Conservation (phyloP, 1,140 invertebrate species). For the Oncopeltus fasciatus region DNA sequence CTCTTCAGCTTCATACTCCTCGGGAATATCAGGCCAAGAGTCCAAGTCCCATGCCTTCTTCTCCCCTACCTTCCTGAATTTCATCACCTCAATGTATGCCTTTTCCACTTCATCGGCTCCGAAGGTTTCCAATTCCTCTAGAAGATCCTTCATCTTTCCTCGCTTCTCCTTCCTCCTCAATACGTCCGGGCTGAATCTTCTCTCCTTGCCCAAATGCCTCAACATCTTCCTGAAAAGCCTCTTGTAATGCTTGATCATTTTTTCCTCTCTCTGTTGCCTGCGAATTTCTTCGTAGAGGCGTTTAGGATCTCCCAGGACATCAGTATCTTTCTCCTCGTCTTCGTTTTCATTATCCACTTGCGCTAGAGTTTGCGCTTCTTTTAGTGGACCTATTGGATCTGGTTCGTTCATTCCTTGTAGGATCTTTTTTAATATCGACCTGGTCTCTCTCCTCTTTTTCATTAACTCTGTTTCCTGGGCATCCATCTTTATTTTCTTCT, state of each 20-base stretch:
- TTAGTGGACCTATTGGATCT: not conserved
- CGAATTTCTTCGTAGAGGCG: not conserved
- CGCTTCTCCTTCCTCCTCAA: not conserved
- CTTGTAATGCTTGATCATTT: not conserved
- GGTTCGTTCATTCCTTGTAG: not conserved
- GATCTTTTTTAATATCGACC: not conserved
- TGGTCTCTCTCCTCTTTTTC: not conserved
- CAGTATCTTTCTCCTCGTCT: no score
- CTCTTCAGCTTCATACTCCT: not conserved
- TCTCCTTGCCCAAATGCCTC: not conserved
- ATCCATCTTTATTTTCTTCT: not conserved
- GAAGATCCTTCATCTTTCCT: not conserved
- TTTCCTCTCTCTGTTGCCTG: not conserved
- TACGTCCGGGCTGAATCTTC: not conserved
- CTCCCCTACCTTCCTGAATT: not conserved
- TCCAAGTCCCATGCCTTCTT: not conserved
- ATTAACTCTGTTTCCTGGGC: not conserved
- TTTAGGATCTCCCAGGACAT: no score
- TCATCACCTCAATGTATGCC: not conserved
- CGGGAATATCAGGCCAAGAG: not conserved
- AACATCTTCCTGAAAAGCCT: not conserved
- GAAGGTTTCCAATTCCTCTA: not conserved
- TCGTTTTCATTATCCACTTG: no score
- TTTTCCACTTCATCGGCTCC: not conserved
- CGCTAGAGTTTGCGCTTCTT: no score